Percentiles rank a stretch among this genome's conserved stretches.
Conservation (phyloP, 2,888 invertebrate species). For the Lapara coniferarum region DNA sequence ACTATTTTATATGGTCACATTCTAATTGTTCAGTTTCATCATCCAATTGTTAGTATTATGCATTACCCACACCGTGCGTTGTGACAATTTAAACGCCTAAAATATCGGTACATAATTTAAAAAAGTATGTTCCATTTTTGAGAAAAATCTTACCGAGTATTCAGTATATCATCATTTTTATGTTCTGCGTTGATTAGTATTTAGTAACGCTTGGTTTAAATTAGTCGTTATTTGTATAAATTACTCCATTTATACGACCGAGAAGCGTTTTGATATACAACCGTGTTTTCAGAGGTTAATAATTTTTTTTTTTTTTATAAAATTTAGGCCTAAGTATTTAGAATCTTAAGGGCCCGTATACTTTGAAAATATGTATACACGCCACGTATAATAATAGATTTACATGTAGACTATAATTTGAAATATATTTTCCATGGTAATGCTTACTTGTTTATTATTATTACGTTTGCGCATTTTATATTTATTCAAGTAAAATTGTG, state of each 20-base stretch:
- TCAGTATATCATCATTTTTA: background rate
- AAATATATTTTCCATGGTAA: background rate
- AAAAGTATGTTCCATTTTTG: too few species aligned
- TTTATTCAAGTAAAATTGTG: background rate
- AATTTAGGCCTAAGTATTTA: background rate
- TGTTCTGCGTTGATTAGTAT: background rate
- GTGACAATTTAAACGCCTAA: too few species aligned
- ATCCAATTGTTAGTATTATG: too few species aligned
- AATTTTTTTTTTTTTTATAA: background rate
- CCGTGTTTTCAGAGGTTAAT: too few species aligned
- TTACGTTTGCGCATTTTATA: constrained; percentile 13
- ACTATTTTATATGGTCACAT: background rate
- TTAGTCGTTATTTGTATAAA: background rate
- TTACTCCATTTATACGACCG: background rate
- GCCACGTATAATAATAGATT: background rate
- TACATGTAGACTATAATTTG: constrained; percentile 2
- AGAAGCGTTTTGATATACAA: background rate
- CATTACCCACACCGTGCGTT: too few species aligned
- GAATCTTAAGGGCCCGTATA: constrained; percentile 8
- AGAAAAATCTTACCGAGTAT: too few species aligned
- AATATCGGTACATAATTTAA: too few species aligned
- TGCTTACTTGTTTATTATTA: background rate
- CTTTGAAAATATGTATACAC: background rate
- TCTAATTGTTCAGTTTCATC: background rate
- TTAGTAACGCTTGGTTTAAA: background rate